These are phyloP conservation scores for Antheraea assamensis DNA, from an alignment of 2,888 invertebrate species.

Conservation along the genomic window DNA sequence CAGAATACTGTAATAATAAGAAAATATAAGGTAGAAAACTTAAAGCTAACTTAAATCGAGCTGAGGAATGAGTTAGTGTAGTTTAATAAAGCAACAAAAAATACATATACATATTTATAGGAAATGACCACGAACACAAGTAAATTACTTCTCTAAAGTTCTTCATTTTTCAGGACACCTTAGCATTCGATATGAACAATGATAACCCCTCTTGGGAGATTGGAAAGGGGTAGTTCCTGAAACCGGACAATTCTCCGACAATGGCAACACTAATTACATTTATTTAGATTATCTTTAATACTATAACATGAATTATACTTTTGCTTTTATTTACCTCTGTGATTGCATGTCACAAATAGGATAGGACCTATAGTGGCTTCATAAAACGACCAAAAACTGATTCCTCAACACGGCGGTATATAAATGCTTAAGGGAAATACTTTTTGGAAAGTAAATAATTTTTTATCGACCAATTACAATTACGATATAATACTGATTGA, in stretches of 20 bases:
- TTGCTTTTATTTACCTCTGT: background rate
- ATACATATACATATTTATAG: background rate
- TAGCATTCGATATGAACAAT: too few species aligned
- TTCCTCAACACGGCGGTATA: background rate
- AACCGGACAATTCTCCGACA: background rate
- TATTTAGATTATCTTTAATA: background rate
- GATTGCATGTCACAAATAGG: background rate
- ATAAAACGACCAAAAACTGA: background rate
- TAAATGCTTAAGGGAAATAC: conserved; percentile 7
- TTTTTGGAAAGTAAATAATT: background rate
- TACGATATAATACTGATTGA: conserved; percentile 1
- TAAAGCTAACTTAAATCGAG: background rate
- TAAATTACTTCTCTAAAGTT: background rate
- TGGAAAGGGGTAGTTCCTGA: background rate
- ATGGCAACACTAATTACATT: background rate
- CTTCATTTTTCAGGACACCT: background rate
- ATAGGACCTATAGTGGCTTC: background rate
- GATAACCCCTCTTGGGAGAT: too few species aligned
- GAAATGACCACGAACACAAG: background rate
- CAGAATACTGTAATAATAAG: background rate
- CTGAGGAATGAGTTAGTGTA: background rate
- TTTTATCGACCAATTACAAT: background rate
- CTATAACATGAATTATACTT: background rate
- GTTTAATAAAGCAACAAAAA: background rate
- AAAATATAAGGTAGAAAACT: background rate